phyloP scores from a whole-genome alignment of 2,888 invertebrate genomes.

The Andrena trimmerana region DNA sequence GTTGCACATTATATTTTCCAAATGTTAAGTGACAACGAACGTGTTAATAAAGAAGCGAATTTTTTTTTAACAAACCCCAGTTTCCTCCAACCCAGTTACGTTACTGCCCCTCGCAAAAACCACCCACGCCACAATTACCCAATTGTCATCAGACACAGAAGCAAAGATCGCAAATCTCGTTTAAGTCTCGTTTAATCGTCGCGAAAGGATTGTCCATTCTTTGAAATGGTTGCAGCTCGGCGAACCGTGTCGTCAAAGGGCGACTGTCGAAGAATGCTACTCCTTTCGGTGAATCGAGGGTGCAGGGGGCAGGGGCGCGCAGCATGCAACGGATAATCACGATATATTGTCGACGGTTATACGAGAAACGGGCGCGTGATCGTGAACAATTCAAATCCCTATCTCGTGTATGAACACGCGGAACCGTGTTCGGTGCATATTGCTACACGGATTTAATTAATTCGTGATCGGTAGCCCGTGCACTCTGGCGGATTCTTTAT shows the following conservation, averaged over 20 bases:
- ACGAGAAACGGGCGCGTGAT: slow-evolving; percentile 77
- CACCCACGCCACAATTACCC: too few relatives aligned
- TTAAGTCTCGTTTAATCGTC: slow-evolving; percentile 31
- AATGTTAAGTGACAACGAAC: too few relatives aligned
- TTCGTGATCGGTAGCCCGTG: slow-evolving; percentile 79
- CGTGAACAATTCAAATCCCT: slow-evolving; percentile 82
- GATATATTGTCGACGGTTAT: slow-evolving; percentile 67
- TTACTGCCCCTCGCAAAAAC: too few relatives aligned
- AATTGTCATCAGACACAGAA: background rate
- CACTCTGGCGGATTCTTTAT: slow-evolving; percentile 54
- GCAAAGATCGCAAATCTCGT: too few relatives aligned
- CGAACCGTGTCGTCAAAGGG: slow-evolving; percentile 71
- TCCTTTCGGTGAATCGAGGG: slow-evolving; percentile 47
- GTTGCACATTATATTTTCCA: too few relatives aligned
- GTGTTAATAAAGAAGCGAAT: too few relatives aligned
- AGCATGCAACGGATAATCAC: slow-evolving; percentile 67
- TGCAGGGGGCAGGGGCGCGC: slow-evolving; percentile 23
- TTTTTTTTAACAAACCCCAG: too few relatives aligned
- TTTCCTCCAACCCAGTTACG: too few relatives aligned
- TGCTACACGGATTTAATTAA: slow-evolving; percentile 81
- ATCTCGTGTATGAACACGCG: slow-evolving; percentile 78
- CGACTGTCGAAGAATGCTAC: slow-evolving; percentile 55
- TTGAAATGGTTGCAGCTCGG: slow-evolving; percentile 54
- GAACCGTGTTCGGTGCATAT: slow-evolving; percentile 76
- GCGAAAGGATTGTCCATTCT: slow-evolving; percentile 4